These are phyloP conservation scores for Hypsibius dujardini DNA, from an alignment of 1,140 invertebrate genomes.

Conservation along the genomic window DNA sequence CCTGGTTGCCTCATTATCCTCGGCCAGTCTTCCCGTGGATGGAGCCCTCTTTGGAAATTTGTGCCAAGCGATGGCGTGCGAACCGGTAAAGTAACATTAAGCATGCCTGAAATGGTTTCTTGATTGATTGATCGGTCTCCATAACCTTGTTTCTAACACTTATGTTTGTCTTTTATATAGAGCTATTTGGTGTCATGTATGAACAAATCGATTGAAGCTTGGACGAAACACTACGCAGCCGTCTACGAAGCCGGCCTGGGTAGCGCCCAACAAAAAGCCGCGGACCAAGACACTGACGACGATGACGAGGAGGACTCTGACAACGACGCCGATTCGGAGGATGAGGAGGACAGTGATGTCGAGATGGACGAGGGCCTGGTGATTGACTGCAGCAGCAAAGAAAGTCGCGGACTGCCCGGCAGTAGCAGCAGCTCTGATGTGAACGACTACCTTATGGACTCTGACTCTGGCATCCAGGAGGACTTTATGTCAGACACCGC, in stretches of 20 bases:
- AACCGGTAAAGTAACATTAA: not conserved
- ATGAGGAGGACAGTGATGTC: not conserved
- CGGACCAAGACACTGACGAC: not conserved
- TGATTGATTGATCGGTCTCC: not conserved
- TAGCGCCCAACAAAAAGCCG: not conserved
- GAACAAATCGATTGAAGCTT: not conserved
- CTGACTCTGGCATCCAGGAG: no score
- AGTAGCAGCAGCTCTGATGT: no score
- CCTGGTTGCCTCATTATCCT: not conserved
- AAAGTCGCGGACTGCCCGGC: not conserved
- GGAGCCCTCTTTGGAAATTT: not conserved
- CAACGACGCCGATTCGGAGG: not conserved
- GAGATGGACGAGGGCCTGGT: slow-evolving; percentile 3
- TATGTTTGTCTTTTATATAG: not conserved
- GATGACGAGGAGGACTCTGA: not conserved
- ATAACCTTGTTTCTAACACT: not conserved
- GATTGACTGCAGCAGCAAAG: not conserved
- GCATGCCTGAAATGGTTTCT: not conserved
- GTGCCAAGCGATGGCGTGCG: not conserved
- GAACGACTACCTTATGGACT: no score
- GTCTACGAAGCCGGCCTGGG: not conserved
- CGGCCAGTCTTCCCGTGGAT: not conserved
- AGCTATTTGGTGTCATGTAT: not conserved
- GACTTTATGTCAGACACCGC: no score
- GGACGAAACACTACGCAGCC: not conserved